A percentile compares a stretch with the other conserved stretches of the same genome.
phyloP scores from a whole-genome alignment of 2,888 invertebrate genomes.

The Allolobophora icterica region DNA sequence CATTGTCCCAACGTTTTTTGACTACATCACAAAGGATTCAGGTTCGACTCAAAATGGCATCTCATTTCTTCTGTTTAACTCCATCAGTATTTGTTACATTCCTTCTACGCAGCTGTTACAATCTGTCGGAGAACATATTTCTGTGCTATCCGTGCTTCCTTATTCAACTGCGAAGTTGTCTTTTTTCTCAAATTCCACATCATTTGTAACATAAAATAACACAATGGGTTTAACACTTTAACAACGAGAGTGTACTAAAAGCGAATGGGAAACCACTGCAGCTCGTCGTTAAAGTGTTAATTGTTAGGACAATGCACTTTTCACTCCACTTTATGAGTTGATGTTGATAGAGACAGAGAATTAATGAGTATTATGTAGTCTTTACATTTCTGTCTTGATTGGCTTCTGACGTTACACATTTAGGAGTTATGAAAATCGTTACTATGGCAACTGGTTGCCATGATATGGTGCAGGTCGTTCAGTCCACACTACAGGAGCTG shows the following conservation, averaged over 20 bases:
- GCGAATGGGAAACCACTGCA: no score
- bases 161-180: no score
- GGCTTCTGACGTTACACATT: constrained; percentile 29
- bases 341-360: background rate
- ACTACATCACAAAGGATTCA: constrained; percentile 44
- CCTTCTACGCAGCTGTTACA: no score
- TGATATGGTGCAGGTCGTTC: constrained; percentile 52
- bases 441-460: constrained; percentile 54
- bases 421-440: constrained; percentile 58
- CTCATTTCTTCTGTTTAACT: no score
- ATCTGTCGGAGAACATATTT: no score
- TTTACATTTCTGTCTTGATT: background rate
- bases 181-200: no score
- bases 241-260: no score
- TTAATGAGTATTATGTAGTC: background rate
- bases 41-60: constrained; percentile 33
- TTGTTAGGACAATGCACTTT: no score
- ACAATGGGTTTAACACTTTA: no score
- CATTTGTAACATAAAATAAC: no score
- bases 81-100: no score
- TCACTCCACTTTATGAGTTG: background rate
- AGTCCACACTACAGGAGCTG: constrained; percentile 44
- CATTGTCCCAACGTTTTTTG: constrained; percentile 61
- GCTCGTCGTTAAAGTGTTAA: no score
- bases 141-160: background rate